Conservation (phyloP, 2,797 vertebrate species). For the Rhynchonycteris naso region DNA sequence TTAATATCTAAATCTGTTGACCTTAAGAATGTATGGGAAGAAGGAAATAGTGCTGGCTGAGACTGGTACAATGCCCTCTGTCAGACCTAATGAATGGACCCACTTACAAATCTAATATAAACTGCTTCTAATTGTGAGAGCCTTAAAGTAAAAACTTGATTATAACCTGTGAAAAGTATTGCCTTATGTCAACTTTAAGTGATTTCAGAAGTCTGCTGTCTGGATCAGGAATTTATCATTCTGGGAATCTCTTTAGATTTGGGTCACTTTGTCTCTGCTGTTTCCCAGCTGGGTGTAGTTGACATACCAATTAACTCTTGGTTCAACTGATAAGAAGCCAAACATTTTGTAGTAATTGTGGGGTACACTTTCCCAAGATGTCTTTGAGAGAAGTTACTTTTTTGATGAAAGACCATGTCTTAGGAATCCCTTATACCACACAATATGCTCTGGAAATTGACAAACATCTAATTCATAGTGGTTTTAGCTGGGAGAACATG, state of each 20-base stretch:
- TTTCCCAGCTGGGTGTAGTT: background rate
- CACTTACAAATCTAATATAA: background rate
- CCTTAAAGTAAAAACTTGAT: constrained; percentile 76
- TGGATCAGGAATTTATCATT: background rate
- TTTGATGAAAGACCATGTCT: background rate
- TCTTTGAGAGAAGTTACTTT: constrained; percentile 28
- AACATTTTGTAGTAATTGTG: constrained; percentile 57
- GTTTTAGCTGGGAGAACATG: background rate
- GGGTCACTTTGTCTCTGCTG: background rate
- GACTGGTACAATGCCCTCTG: background rate
- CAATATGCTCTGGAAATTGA: background rate
- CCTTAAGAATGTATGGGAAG: background rate
- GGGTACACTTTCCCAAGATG: constrained; percentile 54
- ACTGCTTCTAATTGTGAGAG: constrained; percentile 52
- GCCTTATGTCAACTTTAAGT: constrained; percentile 45
- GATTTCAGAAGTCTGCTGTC: background rate
- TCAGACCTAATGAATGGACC: constrained; percentile 27
- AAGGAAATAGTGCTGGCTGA: background rate
- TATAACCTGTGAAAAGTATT: constrained; percentile 66
- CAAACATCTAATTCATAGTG: background rate
- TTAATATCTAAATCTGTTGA: background rate
- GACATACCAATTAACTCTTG: constrained; percentile 62
- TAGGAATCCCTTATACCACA: background rate
- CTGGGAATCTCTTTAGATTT: background rate
- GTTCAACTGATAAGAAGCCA: constrained; percentile 64